These are phyloP conservation scores for Apotomis turbidana DNA, from an alignment of 2,888 invertebrate species.

Conservation along the genomic window DNA sequence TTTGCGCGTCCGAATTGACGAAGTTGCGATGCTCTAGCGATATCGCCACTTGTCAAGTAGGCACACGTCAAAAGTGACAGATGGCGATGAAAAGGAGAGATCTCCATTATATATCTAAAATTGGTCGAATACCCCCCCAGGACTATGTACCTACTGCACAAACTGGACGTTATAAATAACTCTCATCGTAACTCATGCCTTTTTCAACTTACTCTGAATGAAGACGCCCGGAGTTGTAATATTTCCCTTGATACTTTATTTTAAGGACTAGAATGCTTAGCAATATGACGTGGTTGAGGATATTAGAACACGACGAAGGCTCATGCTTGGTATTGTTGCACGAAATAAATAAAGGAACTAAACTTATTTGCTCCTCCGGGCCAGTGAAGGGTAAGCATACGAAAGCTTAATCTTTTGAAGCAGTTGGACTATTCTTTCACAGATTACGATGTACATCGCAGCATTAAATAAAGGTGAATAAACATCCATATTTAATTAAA, in stretches of 20 bases:
- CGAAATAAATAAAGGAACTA: conserved; percentile 65
- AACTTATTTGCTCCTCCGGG: conserved; percentile 66
- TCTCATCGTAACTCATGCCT: conserved; percentile 75
- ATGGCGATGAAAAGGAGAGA: no score
- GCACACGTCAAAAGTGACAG: no score
- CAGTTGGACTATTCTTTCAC: conserved; percentile 32
- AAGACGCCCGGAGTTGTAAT: conserved; percentile 52
- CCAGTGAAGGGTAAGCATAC: conserved; percentile 55
- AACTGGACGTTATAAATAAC: conserved; percentile 81
- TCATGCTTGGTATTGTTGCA: conserved; percentile 68
- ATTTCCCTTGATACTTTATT: conserved; percentile 51
- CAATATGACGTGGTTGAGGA: conserved; percentile 49
- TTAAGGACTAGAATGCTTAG: conserved; percentile 57
- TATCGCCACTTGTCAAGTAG: no score
- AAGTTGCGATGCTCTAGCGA: no score
- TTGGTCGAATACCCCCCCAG: no score
- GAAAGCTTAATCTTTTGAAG: conserved; percentile 50
- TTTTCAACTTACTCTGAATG: conserved; percentile 64
- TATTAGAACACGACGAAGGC: conserved; percentile 59
- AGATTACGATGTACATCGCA: neutral
- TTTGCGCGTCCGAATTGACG: no score
- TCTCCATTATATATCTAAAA: no score
- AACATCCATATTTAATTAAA: no score
- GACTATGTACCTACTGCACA: conserved; percentile 70
- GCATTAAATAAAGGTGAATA: neutral